phyloP scores from a whole-genome alignment of 2,113 vertebrate species.

The Tautogolabrus adspersus region DNA sequence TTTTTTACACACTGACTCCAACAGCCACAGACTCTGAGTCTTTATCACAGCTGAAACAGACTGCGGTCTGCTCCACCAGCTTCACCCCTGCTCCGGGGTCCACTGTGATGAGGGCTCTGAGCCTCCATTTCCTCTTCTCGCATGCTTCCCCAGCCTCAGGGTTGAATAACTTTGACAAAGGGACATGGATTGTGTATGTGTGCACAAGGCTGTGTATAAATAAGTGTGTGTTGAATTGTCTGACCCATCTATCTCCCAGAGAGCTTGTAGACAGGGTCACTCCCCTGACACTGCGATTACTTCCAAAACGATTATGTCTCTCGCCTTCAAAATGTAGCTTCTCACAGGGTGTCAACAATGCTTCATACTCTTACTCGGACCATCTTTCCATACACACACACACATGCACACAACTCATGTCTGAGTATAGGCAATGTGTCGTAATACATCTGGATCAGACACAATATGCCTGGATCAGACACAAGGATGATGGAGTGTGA shows the following conservation, averaged over 20 bases:
- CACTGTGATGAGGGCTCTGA: slow-evolving; percentile 37
- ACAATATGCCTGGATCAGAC: slow-evolving; percentile 7
- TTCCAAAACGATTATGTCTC: slow-evolving; percentile 49
- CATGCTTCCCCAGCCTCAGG: slow-evolving; percentile 20
- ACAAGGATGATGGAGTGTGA: slow-evolving; percentile 37
- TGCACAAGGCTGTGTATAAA: slow-evolving; percentile 3
- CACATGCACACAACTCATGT: background rate
- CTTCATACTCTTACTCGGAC: slow-evolving; percentile 6
- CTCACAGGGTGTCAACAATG: slow-evolving; percentile 22
- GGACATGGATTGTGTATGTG: slow-evolving; percentile 20
- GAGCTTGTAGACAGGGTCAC: slow-evolving; percentile 11
- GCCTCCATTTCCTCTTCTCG: background rate
- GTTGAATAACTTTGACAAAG: slow-evolving; percentile 50
- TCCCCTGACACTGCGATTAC: slow-evolving; percentile 38
- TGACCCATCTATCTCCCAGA: slow-evolving; percentile 17
- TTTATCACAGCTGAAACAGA: slow-evolving; percentile 61
- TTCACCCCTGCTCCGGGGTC: slow-evolving; percentile 33
- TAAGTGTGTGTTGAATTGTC: slow-evolving; percentile 21
- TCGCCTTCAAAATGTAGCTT: slow-evolving; percentile 56
- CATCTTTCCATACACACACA: background rate
- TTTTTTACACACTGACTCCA: background rate
- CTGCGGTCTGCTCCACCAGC: slow-evolving; percentile 37
- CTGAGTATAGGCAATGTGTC: slow-evolving; percentile 10
- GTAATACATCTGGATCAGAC: slow-evolving; percentile 1
- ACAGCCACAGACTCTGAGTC: slow-evolving; percentile 12